Conservation (phyloP, 2,888 invertebrate species). For the Julus scandinavius region DNA sequence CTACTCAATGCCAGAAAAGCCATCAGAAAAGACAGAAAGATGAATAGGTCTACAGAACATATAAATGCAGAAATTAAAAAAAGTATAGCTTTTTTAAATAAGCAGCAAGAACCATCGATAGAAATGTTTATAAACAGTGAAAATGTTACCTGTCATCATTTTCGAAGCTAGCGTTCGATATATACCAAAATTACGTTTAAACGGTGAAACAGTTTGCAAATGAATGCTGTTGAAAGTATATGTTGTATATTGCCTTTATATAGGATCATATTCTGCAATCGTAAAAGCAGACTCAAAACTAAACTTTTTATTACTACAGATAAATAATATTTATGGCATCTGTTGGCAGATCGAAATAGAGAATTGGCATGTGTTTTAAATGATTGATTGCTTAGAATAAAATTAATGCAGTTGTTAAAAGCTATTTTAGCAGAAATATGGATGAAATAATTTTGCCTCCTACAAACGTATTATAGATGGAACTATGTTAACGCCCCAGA, state of each 20-base stretch:
- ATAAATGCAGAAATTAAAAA: not conserved
- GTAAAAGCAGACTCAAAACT: not conserved
- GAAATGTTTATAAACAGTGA: not conserved
- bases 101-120: not conserved
- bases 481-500: not conserved
- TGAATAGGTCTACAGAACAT: not conserved
- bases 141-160: slow-evolving; percentile 20
- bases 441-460: not conserved
- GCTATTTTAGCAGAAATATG: not conserved
- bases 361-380: not conserved
- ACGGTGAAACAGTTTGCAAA: not conserved
- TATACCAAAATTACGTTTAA: not conserved
- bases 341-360: not conserved
- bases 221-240: not conserved
- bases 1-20: slow-evolving; percentile 16
- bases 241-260: not conserved
- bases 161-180: not conserved
- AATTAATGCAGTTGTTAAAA: not conserved
- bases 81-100: not conserved
- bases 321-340: not conserved
- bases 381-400: not conserved
- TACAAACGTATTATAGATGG: not conserved
- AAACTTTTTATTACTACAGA: not conserved
- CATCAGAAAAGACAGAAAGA: not conserved
- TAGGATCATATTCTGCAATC: not conserved